Evolutionary conservation across 2,797 vertebrate species (phyloP), one percentile per base, ranked within the genome.

Genomic region (Australoheros facetus): DNA sequence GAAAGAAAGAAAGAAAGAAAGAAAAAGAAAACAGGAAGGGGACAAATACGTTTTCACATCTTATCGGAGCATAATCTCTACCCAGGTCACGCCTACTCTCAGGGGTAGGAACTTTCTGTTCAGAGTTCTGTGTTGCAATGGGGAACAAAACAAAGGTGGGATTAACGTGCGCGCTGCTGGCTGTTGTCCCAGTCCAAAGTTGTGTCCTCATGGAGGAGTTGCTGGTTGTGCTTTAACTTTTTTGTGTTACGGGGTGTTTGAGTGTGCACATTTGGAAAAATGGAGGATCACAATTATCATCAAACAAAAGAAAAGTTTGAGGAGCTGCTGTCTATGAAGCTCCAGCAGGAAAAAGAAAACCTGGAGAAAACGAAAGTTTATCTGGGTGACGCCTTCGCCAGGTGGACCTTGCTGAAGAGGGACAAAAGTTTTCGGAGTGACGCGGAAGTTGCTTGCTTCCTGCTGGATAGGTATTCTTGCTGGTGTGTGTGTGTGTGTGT

Each of bases 341-440:
- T 1, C 1, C n/a, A 32, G 3, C 59, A 23, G 12, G n/a, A 62
- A 39, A 19, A 62, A 34, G 34, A 8, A 62, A 21, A 60, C 23
- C 58, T 39, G 58, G 58, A 60, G 21, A 34, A 62, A 62, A 62
- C 34, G 1, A 62, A 8, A 23, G 59, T 62, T n/a, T 39, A 21
- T 19, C 1, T 62, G 39, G 59, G 59, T 13, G 59, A 39, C 59
- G 59, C 59, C 12, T 62, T 62, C 59, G 21, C n/a, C 59, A 39
- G 59, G 59, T 62, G 59, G 59, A 62, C 59, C 34, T 23, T n/a
- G n/a, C 34, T 62, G 34, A 62, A 62, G 59, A 62, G 59, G 59
- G 59, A 39, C 34, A 62, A 62, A 39, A 21, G 59, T 74, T 74
- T 74, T 74, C n/a, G 23, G 28, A 60, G 28, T 37, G 45, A 74